A percentile compares a stretch with the other conserved stretches of the same genome.
These are phyloP conservation scores for Panagrolaimus sp. DNA, from an alignment of 1,140 invertebrate genomes.

Conservation along the genomic window DNA sequence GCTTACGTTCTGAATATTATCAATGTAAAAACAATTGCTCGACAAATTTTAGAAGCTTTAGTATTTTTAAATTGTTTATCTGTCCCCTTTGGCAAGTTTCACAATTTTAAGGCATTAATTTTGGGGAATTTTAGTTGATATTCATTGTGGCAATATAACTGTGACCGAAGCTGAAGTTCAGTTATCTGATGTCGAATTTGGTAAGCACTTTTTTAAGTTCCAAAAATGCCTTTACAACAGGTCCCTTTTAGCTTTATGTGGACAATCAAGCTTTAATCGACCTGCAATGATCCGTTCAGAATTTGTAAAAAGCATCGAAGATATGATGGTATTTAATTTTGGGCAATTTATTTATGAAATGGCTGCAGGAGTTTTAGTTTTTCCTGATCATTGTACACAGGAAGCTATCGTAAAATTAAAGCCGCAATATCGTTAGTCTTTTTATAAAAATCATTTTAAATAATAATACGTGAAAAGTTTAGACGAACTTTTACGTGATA, in stretches of 20 bases:
- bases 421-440: neutral
- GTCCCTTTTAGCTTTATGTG: neutral
- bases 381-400: slow-evolving; percentile 14
- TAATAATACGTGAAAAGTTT: neutral
- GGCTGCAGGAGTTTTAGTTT: slow-evolving; percentile 17
- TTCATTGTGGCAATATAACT: slow-evolving; percentile 24
- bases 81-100: neutral
- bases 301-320: slow-evolving; percentile 12
- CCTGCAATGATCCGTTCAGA: neutral
- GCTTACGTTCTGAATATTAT: neutral
- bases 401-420: slow-evolving; percentile 6
- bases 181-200: slow-evolving; percentile 13
- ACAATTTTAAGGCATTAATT: slow-evolving; percentile 15
- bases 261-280: neutral
- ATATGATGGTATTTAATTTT: slow-evolving; percentile 19
- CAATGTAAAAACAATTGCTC: neutral
- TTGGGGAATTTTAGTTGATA: neutral
- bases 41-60: slow-evolving; percentile 19
- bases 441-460: neutral
- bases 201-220: neutral
- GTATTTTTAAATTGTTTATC: neutral
- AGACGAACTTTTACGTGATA: slow-evolving; percentile 10
- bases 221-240: neutral
- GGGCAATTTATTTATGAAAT: slow-evolving; percentile 22
- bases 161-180: neutral